phyloP scores from a whole-genome alignment of 64 coral and sea anemone genomes.

The Astreopora myriophthalma region DNA sequence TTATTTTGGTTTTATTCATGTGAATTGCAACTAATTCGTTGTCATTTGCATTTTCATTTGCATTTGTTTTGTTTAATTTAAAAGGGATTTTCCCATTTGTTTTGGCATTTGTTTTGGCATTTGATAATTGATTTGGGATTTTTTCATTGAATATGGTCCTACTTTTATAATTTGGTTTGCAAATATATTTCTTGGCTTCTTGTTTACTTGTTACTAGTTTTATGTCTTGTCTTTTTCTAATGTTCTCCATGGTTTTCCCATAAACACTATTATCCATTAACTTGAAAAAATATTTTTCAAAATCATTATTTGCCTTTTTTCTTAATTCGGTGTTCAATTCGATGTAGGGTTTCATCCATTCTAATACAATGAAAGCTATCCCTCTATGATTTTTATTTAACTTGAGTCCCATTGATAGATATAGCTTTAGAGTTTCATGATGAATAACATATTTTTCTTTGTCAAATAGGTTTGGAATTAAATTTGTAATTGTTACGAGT shows the following conservation, averaged over 20 bases:
- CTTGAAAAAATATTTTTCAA: not conserved
- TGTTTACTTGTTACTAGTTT: not conserved
- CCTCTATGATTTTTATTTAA: not conserved
- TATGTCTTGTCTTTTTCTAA: not conserved
- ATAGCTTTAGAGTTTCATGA: not conserved
- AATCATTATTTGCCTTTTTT: not conserved
- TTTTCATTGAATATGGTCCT: not conserved
- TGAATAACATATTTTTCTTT: not conserved
- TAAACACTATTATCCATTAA: not conserved
- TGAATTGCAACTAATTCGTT: not conserved
- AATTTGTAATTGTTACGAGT: too few relatives aligned
- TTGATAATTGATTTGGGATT: too few relatives aligned
- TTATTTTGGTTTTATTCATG: not conserved
- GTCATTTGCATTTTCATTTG: too few relatives aligned
- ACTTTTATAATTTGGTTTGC: not conserved
- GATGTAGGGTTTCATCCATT: not conserved
- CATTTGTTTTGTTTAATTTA: too few relatives aligned
- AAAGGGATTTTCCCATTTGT: too few relatives aligned
- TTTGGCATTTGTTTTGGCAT: too few relatives aligned
- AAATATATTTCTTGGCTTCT: not conserved
- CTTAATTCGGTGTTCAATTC: not conserved
- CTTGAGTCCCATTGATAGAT: not conserved
- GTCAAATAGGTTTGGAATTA: not conserved
- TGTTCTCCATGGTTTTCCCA: not conserved
- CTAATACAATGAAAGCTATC: not conserved